These are phyloP conservation scores for Varanus salvator DNA, from an alignment of 2,113 vertebrate genomes.

Conservation along the genomic window DNA sequence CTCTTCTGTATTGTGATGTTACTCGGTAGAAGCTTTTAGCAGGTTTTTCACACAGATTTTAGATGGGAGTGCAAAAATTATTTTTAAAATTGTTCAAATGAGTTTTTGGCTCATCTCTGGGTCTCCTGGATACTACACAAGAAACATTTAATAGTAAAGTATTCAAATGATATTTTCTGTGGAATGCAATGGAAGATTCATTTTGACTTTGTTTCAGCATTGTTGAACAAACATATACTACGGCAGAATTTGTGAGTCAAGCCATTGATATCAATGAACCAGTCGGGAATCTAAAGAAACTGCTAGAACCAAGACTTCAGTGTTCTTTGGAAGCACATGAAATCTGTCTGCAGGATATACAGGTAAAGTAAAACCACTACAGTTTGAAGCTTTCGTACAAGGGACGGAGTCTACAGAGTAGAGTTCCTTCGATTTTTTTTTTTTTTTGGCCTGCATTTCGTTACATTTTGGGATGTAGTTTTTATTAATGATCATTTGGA, in stretches of 20 bases:
- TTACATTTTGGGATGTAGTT: background rate
- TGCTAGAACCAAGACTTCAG: slow-evolving; percentile 94
- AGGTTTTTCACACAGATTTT: background rate
- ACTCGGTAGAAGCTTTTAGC: background rate
- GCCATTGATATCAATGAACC: slow-evolving; percentile 98
- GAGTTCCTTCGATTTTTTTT: background rate
- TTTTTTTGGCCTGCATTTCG: background rate
- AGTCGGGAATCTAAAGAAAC: slow-evolving; percentile 95
- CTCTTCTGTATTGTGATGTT: background rate
- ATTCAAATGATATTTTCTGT: background rate
- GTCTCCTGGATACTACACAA: background rate
- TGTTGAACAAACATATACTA: slow-evolving; percentile 92
- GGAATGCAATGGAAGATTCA: background rate
- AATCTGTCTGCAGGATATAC: slow-evolving; percentile 97
- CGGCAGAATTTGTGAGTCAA: slow-evolving; percentile 95
- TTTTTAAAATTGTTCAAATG: background rate
- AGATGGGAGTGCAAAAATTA: background rate
- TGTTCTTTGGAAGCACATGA: slow-evolving; percentile 93
- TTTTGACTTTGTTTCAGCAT: slow-evolving; percentile 78
- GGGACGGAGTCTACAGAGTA: background rate
- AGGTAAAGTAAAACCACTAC: slow-evolving; percentile 77
- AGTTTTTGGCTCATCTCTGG: background rate
- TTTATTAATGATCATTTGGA: background rate
- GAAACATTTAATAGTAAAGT: background rate
- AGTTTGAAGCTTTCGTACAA: background rate